A percentile compares a stretch with the other conserved stretches of the same genome.
Evolutionary conservation across 1,140 invertebrate genomes (phyloP).

Genomic region (Heliconius himera): DNA sequence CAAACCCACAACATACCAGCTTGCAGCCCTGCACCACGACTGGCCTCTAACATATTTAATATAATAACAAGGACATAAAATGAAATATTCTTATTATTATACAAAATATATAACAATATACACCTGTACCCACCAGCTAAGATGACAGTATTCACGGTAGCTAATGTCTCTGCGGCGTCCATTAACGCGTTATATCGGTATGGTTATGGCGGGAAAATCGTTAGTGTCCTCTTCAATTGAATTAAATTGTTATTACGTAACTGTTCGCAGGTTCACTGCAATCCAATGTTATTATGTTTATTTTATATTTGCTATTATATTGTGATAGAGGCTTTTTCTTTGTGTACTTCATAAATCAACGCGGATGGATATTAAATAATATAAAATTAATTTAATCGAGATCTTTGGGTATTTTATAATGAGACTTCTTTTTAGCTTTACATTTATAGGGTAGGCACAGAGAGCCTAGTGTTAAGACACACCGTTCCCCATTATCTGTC

Average conservation of each 20-base stretch:
- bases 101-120: not conserved
- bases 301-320: conserved; percentile 42
- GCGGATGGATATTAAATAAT: too few relatives aligned
- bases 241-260: conserved; percentile 31
- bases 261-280: conserved; percentile 5
- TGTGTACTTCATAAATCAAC: too few relatives aligned
- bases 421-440: too few relatives aligned
- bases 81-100: not conserved
- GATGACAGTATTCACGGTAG: conserved; percentile 17
- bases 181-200: conserved; percentile 38
- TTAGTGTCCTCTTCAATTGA: conserved; percentile 35
- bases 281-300: conserved; percentile 3
- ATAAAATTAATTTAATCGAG: too few relatives aligned
- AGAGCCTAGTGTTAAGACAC: too few relatives aligned
- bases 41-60: too few relatives aligned
- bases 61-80: not conserved
- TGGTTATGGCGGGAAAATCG: conserved; percentile 32
- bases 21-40: rapidly evolving
- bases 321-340: not conserved
- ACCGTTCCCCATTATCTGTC: too few relatives aligned
- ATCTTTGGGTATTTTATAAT: too few relatives aligned
- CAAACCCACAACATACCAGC: too few relatives aligned
- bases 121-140: not conserved
- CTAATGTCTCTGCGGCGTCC: conserved; percentile 29
- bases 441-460: too few relatives aligned